phyloP scores from a whole-genome alignment of 2,113 vertebrate genomes.

The Chaenocephalus aceratus region DNA sequence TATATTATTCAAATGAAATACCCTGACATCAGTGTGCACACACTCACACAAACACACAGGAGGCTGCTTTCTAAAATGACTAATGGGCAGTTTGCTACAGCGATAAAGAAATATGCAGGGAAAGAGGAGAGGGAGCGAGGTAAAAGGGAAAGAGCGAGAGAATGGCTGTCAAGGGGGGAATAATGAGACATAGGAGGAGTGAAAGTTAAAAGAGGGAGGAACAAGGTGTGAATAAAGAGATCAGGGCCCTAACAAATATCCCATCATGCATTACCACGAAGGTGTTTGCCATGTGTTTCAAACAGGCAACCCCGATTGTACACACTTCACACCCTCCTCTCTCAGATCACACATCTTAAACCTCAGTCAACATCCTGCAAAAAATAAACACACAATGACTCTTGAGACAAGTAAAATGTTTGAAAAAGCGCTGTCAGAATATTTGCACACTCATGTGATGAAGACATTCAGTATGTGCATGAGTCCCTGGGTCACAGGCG shows the following conservation, averaged over 20 bases:
- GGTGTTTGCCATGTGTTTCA: neutral
- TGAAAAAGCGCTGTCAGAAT: neutral
- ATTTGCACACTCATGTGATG: constrained; percentile 29
- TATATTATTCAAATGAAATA: constrained; percentile 21
- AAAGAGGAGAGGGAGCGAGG: constrained; percentile 29
- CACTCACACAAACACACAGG: too few species aligned
- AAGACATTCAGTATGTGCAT: constrained; percentile 30
- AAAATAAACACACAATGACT: constrained; percentile 9
- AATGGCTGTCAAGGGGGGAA: constrained; percentile 26
- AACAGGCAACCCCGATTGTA: constrained; percentile 10
- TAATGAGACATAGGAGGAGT: constrained; percentile 19
- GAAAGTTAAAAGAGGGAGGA: constrained; percentile 29
- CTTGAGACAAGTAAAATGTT: neutral
- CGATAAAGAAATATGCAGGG: constrained; percentile 51
- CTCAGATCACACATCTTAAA: constrained; percentile 8
- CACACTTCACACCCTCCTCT: constrained; percentile 5
- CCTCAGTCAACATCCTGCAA: neutral
- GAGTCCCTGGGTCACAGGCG: constrained; percentile 35
- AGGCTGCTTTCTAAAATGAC: constrained; percentile 43
- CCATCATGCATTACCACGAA: constrained; percentile 25
- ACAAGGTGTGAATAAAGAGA: constrained; percentile 40
- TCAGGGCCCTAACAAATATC: constrained; percentile 18
- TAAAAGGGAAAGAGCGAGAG: constrained; percentile 57
- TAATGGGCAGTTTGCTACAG: constrained; percentile 59
- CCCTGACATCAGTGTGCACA: constrained; percentile 7